Evolutionary conservation across 2,888 invertebrate genomes (phyloP), one percentile per base, ranked within the genome.

Genomic region (Tipula vernalis): DNA sequence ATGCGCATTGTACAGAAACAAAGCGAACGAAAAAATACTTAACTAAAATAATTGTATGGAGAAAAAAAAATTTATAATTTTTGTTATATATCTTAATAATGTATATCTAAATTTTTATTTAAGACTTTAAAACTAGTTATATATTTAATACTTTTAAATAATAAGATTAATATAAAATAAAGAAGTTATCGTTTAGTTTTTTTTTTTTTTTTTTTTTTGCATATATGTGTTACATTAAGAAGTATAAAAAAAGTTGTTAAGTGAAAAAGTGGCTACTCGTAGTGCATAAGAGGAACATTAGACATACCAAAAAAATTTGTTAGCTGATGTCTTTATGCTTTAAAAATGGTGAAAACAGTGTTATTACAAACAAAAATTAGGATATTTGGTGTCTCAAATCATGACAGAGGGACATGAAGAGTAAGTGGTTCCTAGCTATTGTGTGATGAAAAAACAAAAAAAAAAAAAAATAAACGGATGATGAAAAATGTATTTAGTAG

Each of bases 361-460:
- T 94, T 94, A 94, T 90, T 90, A 95, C 95, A 94, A 94, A 94
- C 94, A 94, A 95, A 94, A 94, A 95, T 94, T 96, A 96, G 95
- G 94, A 94, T 95, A 94, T 95, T 95, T 94, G 94, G 94, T 94
- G 94, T 94, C 93, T 95, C 95, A 93, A 96, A 96, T 93, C 96
- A 96, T 96, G 96, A 96, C 96, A 95, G 96, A 96, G 94, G 94
- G 95, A 95, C 95, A 95, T 95, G 96, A 96, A 94, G 96, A 96
- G 96, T 96, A 93, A 96, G 96, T 95, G 91, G 71, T 28, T 71
- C 71, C 28, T 28, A 18, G 18, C 57, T 86, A 47, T 86, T 86
- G 57, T 15, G 39, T 36, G n/a, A 36, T 57, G 51, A 13, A 18
- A 41, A 85, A n/a, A n/a, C n/a, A n/a, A 41, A 41, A 85, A 36